A percentile compares a stretch with the other conserved stretches of the same genome.
Evolutionary conservation across 2,888 invertebrate species (phyloP).

Genomic region (Patella pellucida): DNA sequence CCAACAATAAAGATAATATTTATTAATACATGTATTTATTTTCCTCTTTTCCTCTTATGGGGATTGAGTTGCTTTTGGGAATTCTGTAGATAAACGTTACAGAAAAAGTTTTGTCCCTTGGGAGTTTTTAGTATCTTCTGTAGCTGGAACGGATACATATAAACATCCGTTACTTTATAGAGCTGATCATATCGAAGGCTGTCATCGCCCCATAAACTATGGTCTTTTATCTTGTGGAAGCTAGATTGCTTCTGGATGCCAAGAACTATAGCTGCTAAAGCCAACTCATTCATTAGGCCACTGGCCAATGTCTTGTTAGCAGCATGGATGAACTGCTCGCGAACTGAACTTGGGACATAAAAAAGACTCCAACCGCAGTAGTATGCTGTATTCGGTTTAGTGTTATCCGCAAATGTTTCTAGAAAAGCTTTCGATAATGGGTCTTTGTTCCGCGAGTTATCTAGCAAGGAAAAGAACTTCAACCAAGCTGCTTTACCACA

Average conservation of each 20-base stretch:
- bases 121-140: not conserved
- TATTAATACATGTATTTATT: too few relatives aligned
- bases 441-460: not conserved
- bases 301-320: not conserved
- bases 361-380: not conserved
- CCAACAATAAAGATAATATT: too few relatives aligned
- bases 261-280: not conserved
- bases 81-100: not conserved
- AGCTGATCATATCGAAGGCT: not conserved
- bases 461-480: not conserved
- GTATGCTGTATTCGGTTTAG: not conserved
- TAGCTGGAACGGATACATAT: not conserved
- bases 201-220: not conserved
- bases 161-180: not conserved
- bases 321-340: slow-evolving; percentile 2
- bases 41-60: too few relatives aligned
- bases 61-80: not conserved
- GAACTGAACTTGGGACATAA: not conserved
- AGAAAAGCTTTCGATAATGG: not conserved
- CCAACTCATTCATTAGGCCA: slow-evolving; percentile 7
- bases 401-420: not conserved
- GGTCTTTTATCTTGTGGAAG: not conserved
- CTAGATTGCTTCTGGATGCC: not conserved
- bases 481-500: not conserved
- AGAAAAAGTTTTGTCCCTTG: not conserved